Base-by-base conservation (phyloP, 2,888 invertebrate genomes). In the Scaptodrosophila latifasciaeformis region DNA sequence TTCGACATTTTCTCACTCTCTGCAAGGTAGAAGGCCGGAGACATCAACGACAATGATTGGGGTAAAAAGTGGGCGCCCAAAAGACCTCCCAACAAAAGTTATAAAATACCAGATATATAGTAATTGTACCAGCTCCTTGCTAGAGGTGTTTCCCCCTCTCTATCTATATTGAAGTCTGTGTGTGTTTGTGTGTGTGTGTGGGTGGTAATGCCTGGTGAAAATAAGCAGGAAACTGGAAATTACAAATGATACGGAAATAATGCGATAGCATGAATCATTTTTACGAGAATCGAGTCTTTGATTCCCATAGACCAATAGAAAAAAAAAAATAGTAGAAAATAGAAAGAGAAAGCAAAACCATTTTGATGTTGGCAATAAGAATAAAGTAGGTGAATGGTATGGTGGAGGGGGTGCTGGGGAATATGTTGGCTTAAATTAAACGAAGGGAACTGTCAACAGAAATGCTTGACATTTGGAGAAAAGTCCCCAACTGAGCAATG, bases 211-310 rank as follows among this genome's bases (percentile, higher is more conserved):
- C 30, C 31, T 53, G 62, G 60, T 47, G 64, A 67, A 79, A 79
- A 79, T 76, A 79, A 79, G 74, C 67, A 79, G 80, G 77, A 79
- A 79, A 79, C 74, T 74, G 74, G 72, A 74, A 74, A 74, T 74
- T 74, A 79, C 74, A 74, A 74, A 74, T 74, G 74, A 74, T 74
- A 79, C 74, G 74, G 74, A 79, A 74, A 74, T 74, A 74, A 74
- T 74, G 80, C 79, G 79, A 76, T 79, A 74, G 76, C 74, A 74
- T 74, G 74, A 74, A 74, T 74, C 79, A 74, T 74, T 74, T 74
- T 79, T 74, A 79, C 65, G 76, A 69, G 76, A 78, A 72, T 68
- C 75, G 71, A 72, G 79, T 66, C 79, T 78, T 78, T 66, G 69
- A 78, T 78, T 71, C 72, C 63, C 69, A 57, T 34, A 15, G 13